Evolutionary conservation across 2,888 invertebrate species (phyloP).

Genomic region (Drosophila paranaensis): DNA sequence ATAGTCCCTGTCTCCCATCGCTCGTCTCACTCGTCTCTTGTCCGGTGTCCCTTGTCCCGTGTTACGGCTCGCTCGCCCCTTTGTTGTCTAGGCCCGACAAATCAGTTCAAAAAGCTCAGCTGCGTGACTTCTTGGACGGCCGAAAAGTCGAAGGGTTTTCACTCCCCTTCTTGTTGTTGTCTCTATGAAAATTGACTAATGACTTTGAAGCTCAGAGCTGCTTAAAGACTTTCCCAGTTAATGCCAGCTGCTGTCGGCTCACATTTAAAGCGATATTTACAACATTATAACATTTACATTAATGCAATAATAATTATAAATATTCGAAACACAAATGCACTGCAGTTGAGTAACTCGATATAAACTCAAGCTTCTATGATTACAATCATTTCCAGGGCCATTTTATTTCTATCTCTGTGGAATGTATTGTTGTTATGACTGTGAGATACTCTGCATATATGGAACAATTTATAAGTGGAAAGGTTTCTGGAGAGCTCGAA

Average conservation of each 20-base stretch:
- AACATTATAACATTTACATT: conserved; percentile 12
- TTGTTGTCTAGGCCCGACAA: conserved; percentile 74
- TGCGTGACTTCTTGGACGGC: conserved; percentile 65
- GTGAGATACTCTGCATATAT: neutral
- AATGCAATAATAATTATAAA: conserved; percentile 6
- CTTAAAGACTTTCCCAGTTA: conserved; percentile 55
- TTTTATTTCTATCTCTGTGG: neutral
- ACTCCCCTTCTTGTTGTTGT: conserved; percentile 43
- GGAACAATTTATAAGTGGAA: neutral
- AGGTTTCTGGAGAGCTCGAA: no score
- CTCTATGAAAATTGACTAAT: conserved; percentile 75
- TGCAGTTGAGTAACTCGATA: neutral
- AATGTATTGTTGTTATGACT: neutral
- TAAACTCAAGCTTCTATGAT: neutral
- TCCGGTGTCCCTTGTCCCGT: neutral
- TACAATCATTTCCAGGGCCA: neutral
- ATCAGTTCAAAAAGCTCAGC: conserved; percentile 75
- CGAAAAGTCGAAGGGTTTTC: conserved; percentile 41
- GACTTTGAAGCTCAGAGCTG: conserved; percentile 53
- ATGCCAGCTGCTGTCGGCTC: conserved; percentile 27
- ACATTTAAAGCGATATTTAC: conserved; percentile 30
- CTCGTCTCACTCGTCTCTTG: neutral
- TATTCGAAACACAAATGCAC: neutral
- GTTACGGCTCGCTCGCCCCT: conserved; percentile 6
- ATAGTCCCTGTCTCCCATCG: neutral